Evolutionary conservation across 2,797 vertebrate species (phyloP), one percentile per base, ranked within the genome.

Genomic region (Rhinichthys osculus): DNA sequence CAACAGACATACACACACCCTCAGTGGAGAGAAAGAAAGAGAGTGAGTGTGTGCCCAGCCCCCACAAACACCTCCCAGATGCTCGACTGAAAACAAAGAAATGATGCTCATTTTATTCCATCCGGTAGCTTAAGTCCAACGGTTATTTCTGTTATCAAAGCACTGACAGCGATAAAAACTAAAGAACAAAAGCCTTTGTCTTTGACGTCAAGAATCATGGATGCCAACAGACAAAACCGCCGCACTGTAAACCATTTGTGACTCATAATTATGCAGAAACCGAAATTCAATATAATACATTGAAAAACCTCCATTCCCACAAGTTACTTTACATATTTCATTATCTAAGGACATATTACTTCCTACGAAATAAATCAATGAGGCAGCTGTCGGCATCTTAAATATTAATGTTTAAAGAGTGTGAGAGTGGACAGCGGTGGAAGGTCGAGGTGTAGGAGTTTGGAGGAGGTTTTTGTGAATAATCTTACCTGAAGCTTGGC

Each of bases 401-500:
- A 19, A 27, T 40, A 40, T 66, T 16, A 40, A 35, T 11, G 27
- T 44, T 66, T n/a, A 38, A 14, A 30, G 30, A 21, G 38, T 35
- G 42, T 57, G 13, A 19, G 42, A 7, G 47, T 19, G 33, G 27
- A 59, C 23, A 13, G n/a, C 44, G 1, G 57, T 7, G 40, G 35
- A 52, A 42, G 23, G 79, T 82, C 38, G 19, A 82, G 80, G 38
- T 90, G 8, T 82, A 81, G 27, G 71, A 42, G 35, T 35, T 17
- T 5, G 71, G 66, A 54, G 67, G 52, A 69, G n/a, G 23, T n/a
- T 77, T 74, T 62, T 64, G 42, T 64, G 42, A 52, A 73, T 50
- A 77, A 78, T 87, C 93, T 93, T 94, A 96, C 95, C 95, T 95
- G 94, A 95, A 87, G 94, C 94, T 89, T 94, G 93, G 91, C 91